Conservation (phyloP, 2,113 vertebrate species). For the Xiphophorus maculatus region DNA sequence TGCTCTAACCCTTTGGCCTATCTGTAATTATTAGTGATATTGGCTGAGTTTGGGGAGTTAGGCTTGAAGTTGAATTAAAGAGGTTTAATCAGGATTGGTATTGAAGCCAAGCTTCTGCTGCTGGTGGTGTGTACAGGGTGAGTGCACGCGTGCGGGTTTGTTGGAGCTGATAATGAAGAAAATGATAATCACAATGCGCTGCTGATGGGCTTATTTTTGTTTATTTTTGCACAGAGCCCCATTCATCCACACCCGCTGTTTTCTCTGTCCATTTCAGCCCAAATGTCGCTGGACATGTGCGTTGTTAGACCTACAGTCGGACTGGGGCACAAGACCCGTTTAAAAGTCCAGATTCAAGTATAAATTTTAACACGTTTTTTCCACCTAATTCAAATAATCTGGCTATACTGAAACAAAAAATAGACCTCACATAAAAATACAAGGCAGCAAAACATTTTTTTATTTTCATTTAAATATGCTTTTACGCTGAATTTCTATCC, state of each 20-base stretch:
- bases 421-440: not conserved
- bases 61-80: constrained; percentile 52
- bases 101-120: constrained; percentile 45
- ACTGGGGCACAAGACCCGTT: not conserved
- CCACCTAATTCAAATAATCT: not conserved
- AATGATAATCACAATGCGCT: constrained; percentile 60
- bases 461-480: not conserved
- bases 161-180: constrained; percentile 56
- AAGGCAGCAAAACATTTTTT: not conserved
- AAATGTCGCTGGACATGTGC: constrained; percentile 41
- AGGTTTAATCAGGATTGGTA: constrained; percentile 49
- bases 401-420: not conserved
- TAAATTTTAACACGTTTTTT: not conserved
- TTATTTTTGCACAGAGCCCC: constrained; percentile 35
- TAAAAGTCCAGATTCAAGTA: not conserved
- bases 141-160: constrained; percentile 15
- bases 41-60: constrained; percentile 47
- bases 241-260: constrained; percentile 34
- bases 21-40: constrained; percentile 49
- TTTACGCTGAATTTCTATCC: not conserved
- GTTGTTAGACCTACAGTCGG: not conserved
- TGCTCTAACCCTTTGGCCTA: constrained; percentile 33
- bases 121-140: constrained; percentile 6
- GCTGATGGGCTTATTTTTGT: constrained; percentile 53
- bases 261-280: constrained; percentile 33